Base-by-base conservation (phyloP, 1,140 invertebrate species). In the Lanistes nyassanus region DNA sequence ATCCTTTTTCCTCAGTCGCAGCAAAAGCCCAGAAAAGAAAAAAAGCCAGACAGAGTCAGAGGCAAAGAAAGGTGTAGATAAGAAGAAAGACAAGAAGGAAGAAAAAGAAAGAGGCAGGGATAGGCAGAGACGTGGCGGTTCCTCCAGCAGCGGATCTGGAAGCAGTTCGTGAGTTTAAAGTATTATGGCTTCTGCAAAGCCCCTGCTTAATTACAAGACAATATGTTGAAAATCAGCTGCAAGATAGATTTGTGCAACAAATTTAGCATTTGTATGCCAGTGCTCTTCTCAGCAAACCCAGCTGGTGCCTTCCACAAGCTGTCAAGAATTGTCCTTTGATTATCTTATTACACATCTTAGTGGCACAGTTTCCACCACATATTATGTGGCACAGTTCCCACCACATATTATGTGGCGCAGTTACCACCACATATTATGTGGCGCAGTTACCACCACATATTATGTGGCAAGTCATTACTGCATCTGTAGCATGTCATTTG, bases 1-100 rank as follows among this genome's bases (percentile, higher is more conserved):
- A 60, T 23, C 13, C 56, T n/a, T 60, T n/a, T 60, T 11, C n/a
- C 4, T 42, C 70, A 72, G 70, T 21, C 70, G 55, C 34, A 72
- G 70, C 55, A 72, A 72, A 56, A 72, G 70, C 37, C 70, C 64
- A 31, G 72, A 74, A 36, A 74, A 66, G 36, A 74, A 36, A 65
- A 66, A 42, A 76, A 73, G 71, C 65, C 72, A 64, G 56, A 51
- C 56, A 55, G 67, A 68, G 69, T 73, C 64, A 55, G 60, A 70
- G 42, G 42, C 56, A 74, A 75, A 76, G 39, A 77, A 82, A 78
- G 76, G 73, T 72, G 74, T 76, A 55, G 78, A 82, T 67, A 78
- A 79, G 70, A 84, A 84, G 73, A 81, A 82, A 53, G 80, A 78
- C 62, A 77, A 76, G 29, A 72, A 79, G 70, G 83, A 84, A 62